Conservation (phyloP, 2,888 invertebrate species). For the Creontiades dilutus region DNA sequence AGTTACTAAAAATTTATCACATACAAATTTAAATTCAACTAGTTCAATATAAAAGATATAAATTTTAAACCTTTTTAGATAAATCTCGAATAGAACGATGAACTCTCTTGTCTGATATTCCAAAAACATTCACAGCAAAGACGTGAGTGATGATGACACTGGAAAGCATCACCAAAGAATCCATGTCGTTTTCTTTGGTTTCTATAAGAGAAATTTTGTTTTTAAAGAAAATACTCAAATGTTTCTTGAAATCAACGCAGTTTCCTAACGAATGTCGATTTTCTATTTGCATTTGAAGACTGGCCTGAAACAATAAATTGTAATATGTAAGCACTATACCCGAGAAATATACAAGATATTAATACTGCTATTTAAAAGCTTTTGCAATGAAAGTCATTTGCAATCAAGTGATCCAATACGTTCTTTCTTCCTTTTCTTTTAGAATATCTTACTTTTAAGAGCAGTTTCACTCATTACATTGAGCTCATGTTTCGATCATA, state of each 20-base stretch:
- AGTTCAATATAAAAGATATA: too few relatives aligned
- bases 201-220: conserved; percentile 84
- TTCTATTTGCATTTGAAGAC: conserved; percentile 76
- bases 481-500: too few relatives aligned
- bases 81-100: conserved; percentile 87
- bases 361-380: too few relatives aligned
- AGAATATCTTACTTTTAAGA: too few relatives aligned
- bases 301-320: conserved; percentile 76
- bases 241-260: conserved; percentile 80
- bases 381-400: too few relatives aligned
- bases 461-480: too few relatives aligned
- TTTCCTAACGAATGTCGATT: conserved; percentile 72
- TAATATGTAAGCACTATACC: too few relatives aligned
- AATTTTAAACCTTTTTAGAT: conserved; percentile 89
- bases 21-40: too few relatives aligned
- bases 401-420: too few relatives aligned
- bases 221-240: conserved; percentile 84
- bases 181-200: conserved; percentile 79
- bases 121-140: conserved; percentile 86
- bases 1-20: too few relatives aligned
- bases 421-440: too few relatives aligned
- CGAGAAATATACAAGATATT: too few relatives aligned
- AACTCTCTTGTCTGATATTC: conserved; percentile 87
- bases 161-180: conserved; percentile 79
- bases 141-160: conserved; percentile 85